Conservation (phyloP, 2,888 invertebrate species). For the Vannuccia rotundouncinata region DNA sequence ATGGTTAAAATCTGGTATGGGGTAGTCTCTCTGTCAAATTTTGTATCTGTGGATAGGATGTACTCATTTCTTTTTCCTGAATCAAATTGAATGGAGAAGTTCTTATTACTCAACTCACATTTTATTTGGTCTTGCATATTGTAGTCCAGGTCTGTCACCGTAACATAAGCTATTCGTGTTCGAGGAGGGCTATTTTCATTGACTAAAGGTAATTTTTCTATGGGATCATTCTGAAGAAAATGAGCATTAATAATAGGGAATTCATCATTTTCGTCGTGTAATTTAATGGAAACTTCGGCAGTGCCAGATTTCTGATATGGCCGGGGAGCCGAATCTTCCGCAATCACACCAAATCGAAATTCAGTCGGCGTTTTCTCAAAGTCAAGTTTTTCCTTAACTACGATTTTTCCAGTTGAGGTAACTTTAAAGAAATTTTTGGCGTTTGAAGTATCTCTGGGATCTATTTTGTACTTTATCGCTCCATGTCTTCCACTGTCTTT, state of each 20-base stretch:
- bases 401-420: neutral
- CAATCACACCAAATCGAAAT: slow-evolving; percentile 31
- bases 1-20: slow-evolving; percentile 18
- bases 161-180: slow-evolving; percentile 11
- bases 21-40: slow-evolving; percentile 29
- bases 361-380: slow-evolving; percentile 1
- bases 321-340: slow-evolving; percentile 22
- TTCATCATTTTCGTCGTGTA: slow-evolving; percentile 33
- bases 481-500: slow-evolving; percentile 13
- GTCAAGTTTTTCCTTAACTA: slow-evolving; percentile 18
- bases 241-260: neutral
- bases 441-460: neutral
- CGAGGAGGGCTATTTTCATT: neutral
- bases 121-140: neutral
- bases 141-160: slow-evolving; percentile 29
- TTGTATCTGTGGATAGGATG: neutral
- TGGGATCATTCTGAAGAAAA: slow-evolving; percentile 4
- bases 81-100: neutral
- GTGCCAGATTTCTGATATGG: slow-evolving; percentile 25
- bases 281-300: slow-evolving; percentile 10
- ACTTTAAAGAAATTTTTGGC: slow-evolving; percentile 17
- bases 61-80: neutral
- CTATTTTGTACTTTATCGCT: slow-evolving; percentile 12
- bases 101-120: slow-evolving; percentile 27
- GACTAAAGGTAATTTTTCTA: slow-evolving; percentile 2